phyloP scores from a whole-genome alignment of 2,113 vertebrate species.

The Eudorcas thomsonii region DNA sequence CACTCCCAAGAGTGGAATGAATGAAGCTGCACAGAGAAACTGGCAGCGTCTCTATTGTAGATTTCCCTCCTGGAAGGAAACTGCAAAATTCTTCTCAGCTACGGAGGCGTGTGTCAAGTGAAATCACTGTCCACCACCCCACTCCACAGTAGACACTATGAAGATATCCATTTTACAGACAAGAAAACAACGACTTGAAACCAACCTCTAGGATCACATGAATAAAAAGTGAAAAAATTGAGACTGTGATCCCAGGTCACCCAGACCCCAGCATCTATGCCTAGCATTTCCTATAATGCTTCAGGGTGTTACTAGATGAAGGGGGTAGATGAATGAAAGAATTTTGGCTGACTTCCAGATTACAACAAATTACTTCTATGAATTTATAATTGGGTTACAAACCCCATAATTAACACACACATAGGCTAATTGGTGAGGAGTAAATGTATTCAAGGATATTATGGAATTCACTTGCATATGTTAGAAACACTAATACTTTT shows the following conservation, averaged over 20 bases:
- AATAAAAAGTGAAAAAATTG: neutral
- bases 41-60: neutral
- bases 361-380: neutral
- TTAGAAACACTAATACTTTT: constrained; percentile 62
- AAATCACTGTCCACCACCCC: too few species aligned
- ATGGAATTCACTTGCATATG: constrained; percentile 46
- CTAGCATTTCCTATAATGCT: neutral
- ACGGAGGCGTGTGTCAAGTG: neutral
- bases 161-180: neutral
- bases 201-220: too few species aligned
- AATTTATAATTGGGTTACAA: neutral
- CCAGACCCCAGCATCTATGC: neutral
- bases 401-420: neutral
- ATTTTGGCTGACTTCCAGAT: neutral
- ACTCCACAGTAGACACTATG: neutral
- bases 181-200: neutral
- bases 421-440: neutral
- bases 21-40: neutral
- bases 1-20: neutral
- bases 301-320: neutral
- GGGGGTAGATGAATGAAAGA: neutral
- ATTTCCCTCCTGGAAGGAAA: neutral
- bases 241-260: neutral
- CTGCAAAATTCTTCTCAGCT: neutral
- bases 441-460: constrained; percentile 26